Evolutionary conservation across 2,797 vertebrate genomes (phyloP).

Genomic region (Ficedula albicollis): DNA sequence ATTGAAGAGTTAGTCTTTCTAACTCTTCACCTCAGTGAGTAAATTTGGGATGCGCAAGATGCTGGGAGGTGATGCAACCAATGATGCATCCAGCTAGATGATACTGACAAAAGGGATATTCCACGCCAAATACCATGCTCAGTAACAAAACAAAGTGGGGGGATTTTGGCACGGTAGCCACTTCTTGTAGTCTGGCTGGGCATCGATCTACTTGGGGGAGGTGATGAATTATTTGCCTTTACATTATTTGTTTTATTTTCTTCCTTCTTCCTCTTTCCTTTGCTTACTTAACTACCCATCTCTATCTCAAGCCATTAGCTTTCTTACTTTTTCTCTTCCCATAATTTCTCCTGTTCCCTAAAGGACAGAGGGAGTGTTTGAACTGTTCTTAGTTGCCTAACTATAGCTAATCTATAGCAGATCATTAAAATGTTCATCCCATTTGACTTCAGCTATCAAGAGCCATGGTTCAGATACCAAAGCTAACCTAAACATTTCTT

Average conservation of each 20-base stretch:
- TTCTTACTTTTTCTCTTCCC: background rate
- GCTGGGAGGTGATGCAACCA: rapidly evolving
- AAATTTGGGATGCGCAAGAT: background rate
- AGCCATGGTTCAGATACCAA: background rate
- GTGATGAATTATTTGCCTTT: background rate
- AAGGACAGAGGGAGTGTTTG: background rate
- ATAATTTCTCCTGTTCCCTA: background rate
- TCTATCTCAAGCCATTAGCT: background rate
- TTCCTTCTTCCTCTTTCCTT: background rate
- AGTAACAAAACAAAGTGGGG: background rate
- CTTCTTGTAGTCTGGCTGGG: background rate
- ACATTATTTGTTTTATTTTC: background rate
- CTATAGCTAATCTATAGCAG: background rate
- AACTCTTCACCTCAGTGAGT: background rate
- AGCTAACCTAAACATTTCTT: background rate
- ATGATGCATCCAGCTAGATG: background rate
- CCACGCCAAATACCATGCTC: background rate
- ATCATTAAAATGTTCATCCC: background rate
- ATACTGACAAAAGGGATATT: background rate
- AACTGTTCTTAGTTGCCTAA: background rate
- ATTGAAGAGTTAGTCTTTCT: background rate
- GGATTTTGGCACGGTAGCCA: background rate
- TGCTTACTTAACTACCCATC: background rate
- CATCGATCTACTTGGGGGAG: background rate
- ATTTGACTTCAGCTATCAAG: background rate